phyloP scores from a whole-genome alignment of 2,888 invertebrate genomes.

The Tinea pellionella region DNA sequence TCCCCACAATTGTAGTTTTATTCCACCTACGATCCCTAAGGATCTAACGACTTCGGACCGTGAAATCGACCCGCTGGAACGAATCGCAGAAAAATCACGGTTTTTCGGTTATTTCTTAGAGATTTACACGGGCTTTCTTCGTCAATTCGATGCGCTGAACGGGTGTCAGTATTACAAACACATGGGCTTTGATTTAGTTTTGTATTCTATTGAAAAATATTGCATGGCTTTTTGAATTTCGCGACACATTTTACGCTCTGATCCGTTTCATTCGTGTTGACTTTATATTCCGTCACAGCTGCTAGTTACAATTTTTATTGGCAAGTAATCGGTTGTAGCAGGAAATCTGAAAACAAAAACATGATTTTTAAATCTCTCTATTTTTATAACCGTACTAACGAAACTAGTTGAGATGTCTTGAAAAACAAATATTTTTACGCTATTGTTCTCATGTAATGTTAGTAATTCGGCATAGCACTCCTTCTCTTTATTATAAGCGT shows the following conservation, averaged over 20 bases:
- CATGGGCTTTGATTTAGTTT: conserved; percentile 59
- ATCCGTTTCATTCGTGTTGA: conserved; percentile 69
- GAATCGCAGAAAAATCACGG: conserved; percentile 70
- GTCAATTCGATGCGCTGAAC: conserved; percentile 58
- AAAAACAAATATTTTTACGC: too few relatives aligned
- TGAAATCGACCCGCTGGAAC: conserved; percentile 58
- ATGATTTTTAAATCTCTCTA: neutral
- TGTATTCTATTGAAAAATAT: conserved; percentile 40
- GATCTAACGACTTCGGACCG: conserved; percentile 40
- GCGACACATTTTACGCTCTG: conserved; percentile 59
- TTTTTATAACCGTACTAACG: too few relatives aligned
- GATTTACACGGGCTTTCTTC: conserved; percentile 71
- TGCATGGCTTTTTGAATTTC: conserved; percentile 58
- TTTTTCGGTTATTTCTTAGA: conserved; percentile 70
- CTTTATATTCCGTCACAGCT: conserved; percentile 68
- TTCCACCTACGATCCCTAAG: conserved; percentile 12
- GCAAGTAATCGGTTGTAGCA: conserved; percentile 16
- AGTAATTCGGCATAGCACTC: too few relatives aligned
- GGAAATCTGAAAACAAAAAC: neutral
- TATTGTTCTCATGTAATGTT: too few relatives aligned
- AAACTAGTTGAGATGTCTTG: too few relatives aligned
- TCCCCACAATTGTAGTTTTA: neutral
- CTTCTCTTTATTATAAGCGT: too few relatives aligned
- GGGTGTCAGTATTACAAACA: conserved; percentile 67
- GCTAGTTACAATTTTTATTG: conserved; percentile 41